Evolutionary conservation across 2,888 invertebrate genomes (phyloP), one percentile per base, ranked within the genome.

Genomic region (Orthonychiurus folsomi): DNA sequence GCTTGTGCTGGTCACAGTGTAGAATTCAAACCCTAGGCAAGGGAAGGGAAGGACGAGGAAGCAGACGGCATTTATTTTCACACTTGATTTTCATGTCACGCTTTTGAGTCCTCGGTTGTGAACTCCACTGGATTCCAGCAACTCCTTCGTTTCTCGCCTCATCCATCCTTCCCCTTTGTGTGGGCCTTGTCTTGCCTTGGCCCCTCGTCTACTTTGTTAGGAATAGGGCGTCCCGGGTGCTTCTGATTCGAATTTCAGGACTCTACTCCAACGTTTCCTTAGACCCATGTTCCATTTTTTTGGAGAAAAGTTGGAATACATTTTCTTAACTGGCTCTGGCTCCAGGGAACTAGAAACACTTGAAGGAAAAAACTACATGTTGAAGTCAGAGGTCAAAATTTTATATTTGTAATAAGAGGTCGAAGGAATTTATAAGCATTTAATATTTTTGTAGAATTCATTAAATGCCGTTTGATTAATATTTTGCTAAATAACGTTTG

Each of bases 51-150:
- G 37, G 9, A 37, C 37, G 15, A 37, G 15, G 37, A 5, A 37
- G 9, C 37, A 37, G 37, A 37, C 37, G 37, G 37, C 37, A 37
- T 37, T 37, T 37, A 37, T 37, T 37, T 37, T 37, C 37, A 37
- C 37, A 37, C 37, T 37, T 37, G 37, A 37, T 37, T 37, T 37
- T 37, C 37, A 37, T 37, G 37, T 37, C 37, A 37, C 37, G 37
- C 37, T 15, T 37, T 37, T 37, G 37, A 37, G 37, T 15, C 15
- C 37, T 37, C 15, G 37, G 37, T 37, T 37, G 37, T 37, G 37
- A 37, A 37, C 37, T 37, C 37, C 15, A 15, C 37, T 37, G 9
- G 37, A 37, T 37, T 37, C 37, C 9, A 37, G 9, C n/a, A n/a
- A n/a, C n/a, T n/a, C n/a, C n/a, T n/a, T n/a, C n/a, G n/a, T n/a